phyloP scores from a whole-genome alignment of 2,113 vertebrate species.

The Vulpes lagopus region DNA sequence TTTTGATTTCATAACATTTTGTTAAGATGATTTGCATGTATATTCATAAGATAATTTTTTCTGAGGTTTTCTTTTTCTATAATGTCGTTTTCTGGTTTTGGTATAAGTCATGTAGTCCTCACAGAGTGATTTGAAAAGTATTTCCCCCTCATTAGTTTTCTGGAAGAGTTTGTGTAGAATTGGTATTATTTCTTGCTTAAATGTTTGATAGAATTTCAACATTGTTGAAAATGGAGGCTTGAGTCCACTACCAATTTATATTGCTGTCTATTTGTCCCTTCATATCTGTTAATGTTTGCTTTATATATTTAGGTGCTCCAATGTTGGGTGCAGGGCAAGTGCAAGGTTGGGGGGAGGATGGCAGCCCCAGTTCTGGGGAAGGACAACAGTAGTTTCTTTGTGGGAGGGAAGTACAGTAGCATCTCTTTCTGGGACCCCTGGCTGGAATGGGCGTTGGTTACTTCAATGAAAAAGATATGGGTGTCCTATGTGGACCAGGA shows the following conservation, averaged over 20 bases:
- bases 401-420: background rate
- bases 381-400: background rate
- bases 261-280: background rate
- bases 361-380: background rate
- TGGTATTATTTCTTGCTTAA: background rate
- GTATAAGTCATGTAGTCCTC: background rate
- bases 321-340: background rate
- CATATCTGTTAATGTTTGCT: background rate
- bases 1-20: conserved; percentile 30
- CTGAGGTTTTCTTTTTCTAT: background rate
- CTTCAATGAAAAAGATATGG: background rate
- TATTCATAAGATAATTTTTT: background rate
- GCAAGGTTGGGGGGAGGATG: background rate
- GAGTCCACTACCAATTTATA: background rate
- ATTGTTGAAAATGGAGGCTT: background rate
- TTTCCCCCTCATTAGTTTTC: background rate
- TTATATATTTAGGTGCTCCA: background rate
- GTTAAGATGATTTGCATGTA: background rate
- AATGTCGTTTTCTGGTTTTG: background rate
- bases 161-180: background rate
- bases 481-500: background rate
- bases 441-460: background rate
- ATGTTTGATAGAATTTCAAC: background rate
- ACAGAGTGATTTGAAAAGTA: background rate
- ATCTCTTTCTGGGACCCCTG: background rate